Base-by-base conservation (phyloP, 2,797 vertebrate species). In the Acipenser transmontanus region DNA sequence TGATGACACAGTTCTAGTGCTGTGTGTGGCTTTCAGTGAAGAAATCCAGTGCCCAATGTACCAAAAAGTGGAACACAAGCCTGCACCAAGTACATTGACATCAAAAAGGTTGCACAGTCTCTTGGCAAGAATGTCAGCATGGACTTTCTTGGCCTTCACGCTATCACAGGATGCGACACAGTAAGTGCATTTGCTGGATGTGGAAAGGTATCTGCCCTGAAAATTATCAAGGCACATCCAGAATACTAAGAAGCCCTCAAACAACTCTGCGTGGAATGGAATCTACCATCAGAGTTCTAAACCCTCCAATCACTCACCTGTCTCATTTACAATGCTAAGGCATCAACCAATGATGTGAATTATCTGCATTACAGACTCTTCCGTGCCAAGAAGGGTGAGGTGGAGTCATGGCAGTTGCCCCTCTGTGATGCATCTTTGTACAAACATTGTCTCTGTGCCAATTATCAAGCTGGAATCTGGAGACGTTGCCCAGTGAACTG, bases 391-490 rank as follows among this genome's bases (percentile, higher is more conserved):
- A 64, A 57, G 11, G 56, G 56, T 65, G 68, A 64, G 59, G 50
- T 68, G 9, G 63, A 65, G 68, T 69, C 68, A 10, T 64, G 68
- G 49, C 49, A 59, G 47, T 59, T 54, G 50, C 68, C 62, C 50
- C 56, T 57, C 20, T 50, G 62, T 48, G 50, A 10, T 14, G 67
- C 63, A 48, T 64, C 51, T 56, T 56, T 69, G 17, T 54, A 63
- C 13, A n/a, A 63, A 49, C 67, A 68, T 68, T 50, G 56, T n/a
- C 52, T 63, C 20, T 11, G 47, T 4, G 67, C 67, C 17, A 68
- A 68, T 63, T 57, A 68, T 54, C 67, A 68, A 48, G 61, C 67
- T 63, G 49, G 52, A 66, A 48, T 66, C 65, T 59, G 52, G 47
- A 9, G 52, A 3, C 65, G 59, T 47, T 56, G 65, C 52, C 65